A percentile compares a stretch with the other conserved stretches of the same genome.
Evolutionary conservation across 1,140 invertebrate species (phyloP).

Genomic region (Megalonaias nervosa): DNA sequence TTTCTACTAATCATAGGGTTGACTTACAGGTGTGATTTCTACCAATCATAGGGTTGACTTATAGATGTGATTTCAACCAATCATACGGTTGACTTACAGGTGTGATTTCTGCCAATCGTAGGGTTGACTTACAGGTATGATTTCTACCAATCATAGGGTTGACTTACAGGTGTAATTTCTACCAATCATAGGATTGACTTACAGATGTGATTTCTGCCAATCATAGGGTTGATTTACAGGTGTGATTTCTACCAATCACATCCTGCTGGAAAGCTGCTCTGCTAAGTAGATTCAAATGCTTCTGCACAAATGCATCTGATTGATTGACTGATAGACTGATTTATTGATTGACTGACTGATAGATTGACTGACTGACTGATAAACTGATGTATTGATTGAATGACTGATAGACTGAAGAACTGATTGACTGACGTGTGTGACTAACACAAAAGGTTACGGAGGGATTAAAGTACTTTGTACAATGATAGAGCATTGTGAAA

Average conservation of each 20-base stretch:
- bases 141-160: constrained; percentile 83
- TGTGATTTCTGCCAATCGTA: constrained; percentile 86
- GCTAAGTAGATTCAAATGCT: constrained; percentile 18
- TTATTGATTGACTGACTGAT: too few relatives aligned
- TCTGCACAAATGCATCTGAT: constrained; percentile 43
- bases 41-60: constrained; percentile 82
- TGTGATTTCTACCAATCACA: constrained; percentile 84
- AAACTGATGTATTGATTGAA: too few relatives aligned
- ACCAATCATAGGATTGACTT: constrained; percentile 62
- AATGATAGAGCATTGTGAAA: not conserved
- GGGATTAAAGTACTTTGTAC: too few relatives aligned
- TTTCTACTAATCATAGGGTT: constrained; percentile 79
- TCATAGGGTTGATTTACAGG: constrained; percentile 72
- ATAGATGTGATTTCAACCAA: constrained; percentile 74
- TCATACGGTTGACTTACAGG: constrained; percentile 75
- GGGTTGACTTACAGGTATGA: constrained; percentile 72
- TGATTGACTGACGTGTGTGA: too few relatives aligned
- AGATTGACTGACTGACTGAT: too few relatives aligned
- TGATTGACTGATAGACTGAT: not conserved
- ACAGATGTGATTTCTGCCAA: constrained; percentile 82
- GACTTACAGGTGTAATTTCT: constrained; percentile 48
- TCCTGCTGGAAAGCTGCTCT: constrained; percentile 76
- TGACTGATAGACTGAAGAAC: too few relatives aligned
- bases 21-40: constrained; percentile 83
- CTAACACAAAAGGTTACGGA: too few relatives aligned